These are phyloP conservation scores for Mionectes olivaceus DNA, from an alignment of 2,797 vertebrate species.

Conservation along the genomic window DNA sequence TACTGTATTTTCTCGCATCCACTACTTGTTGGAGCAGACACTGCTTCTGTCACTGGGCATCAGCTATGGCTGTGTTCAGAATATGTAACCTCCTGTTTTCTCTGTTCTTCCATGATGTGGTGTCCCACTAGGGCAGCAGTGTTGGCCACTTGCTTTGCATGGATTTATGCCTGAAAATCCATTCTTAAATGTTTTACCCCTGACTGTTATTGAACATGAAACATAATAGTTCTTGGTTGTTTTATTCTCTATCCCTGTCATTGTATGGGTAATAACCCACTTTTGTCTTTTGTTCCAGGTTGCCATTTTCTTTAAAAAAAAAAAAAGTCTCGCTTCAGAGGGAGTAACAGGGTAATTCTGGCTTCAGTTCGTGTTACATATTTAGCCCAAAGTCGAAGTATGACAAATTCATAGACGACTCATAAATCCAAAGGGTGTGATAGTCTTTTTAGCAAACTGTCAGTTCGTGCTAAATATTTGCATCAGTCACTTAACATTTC, in stretches of 20 bases:
- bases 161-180: background rate
- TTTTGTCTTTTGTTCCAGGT: background rate
- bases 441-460: slow-evolving; percentile 43
- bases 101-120: background rate
- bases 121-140: background rate
- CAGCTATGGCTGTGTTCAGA: background rate
- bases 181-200: background rate
- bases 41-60: background rate
- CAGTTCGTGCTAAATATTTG: slow-evolving; percentile 59
- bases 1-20: background rate
- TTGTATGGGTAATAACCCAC: background rate
- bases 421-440: background rate
- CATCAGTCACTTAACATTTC: slow-evolving; percentile 24
- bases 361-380: background rate
- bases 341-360: background rate
- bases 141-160: accelerated
- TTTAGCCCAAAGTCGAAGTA: slow-evolving; percentile 39
- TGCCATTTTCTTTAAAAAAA: background rate
- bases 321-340: slow-evolving; percentile 7
- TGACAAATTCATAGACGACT: slow-evolving; percentile 16
- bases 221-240: background rate
- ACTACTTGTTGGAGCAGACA: background rate
- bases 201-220: background rate
- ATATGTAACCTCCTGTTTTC: accelerated
- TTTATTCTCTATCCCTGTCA: background rate